Percentiles rank a stretch among this genome's conserved stretches.
phyloP scores from a whole-genome alignment of 2,888 invertebrate genomes.

The Scaeva pyrastri region DNA sequence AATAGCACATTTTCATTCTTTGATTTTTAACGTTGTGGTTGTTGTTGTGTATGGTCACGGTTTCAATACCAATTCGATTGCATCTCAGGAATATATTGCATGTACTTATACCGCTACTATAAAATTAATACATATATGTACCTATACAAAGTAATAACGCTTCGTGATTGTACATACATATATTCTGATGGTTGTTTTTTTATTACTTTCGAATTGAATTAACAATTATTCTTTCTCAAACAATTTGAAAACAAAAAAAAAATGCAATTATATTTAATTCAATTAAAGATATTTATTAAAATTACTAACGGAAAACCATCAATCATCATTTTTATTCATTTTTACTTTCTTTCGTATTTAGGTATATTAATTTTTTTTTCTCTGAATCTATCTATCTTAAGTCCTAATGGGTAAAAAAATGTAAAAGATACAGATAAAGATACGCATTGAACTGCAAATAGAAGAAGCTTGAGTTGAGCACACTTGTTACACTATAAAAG shows the following conservation, averaged over 20 bases:
- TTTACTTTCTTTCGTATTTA: slow-evolving; percentile 65
- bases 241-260: slow-evolving; percentile 33
- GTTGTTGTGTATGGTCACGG: slow-evolving; percentile 64
- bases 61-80: slow-evolving; percentile 72
- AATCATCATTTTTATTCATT: slow-evolving; percentile 37
- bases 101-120: slow-evolving; percentile 62
- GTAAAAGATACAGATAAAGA: slow-evolving; percentile 28
- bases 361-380: slow-evolving; percentile 17
- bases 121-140: too few relatives aligned
- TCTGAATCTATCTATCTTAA: slow-evolving; percentile 10
- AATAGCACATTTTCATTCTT: slow-evolving; percentile 7
- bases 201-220: slow-evolving; percentile 66
- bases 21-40: slow-evolving; percentile 28
- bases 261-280: slow-evolving; percentile 29
- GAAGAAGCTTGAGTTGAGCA: slow-evolving; percentile 35
- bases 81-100: slow-evolving; percentile 40
- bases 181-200: slow-evolving; percentile 7
- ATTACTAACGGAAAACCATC: slow-evolving; percentile 25
- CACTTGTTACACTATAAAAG: slow-evolving; percentile 22
- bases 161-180: slow-evolving; percentile 48
- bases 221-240: slow-evolving; percentile 43
- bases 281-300: slow-evolving; percentile 17
- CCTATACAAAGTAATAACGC: background rate
- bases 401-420: background rate
- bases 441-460: slow-evolving; percentile 42